A percentile compares a stretch with the other conserved stretches of the same genome.
Evolutionary conservation across 2,113 vertebrate genomes (phyloP).

Genomic region (Ascaphus truei): DNA sequence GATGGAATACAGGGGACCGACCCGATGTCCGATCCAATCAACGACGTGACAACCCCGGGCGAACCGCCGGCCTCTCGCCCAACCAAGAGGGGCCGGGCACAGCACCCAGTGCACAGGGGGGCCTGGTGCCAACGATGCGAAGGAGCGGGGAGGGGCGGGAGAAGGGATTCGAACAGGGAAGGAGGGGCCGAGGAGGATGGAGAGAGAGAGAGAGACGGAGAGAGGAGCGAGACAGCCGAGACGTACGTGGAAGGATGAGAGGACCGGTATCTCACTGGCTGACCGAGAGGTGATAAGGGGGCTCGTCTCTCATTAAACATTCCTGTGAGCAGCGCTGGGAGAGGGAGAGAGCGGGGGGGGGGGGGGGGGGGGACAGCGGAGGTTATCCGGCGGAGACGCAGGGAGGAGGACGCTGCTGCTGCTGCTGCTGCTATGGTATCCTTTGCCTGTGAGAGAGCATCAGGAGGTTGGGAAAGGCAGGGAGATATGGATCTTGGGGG

Average conservation of each 20-base stretch:
- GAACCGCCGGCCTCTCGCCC: too few species aligned
- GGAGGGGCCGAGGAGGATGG: conserved; percentile 19
- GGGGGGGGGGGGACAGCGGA: conserved; percentile 19
- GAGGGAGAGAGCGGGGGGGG: conserved; percentile 2
- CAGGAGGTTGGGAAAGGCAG: background rate
- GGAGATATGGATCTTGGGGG: background rate
- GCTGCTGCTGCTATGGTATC: conserved; percentile 1
- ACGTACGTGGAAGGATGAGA: conserved; percentile 8
- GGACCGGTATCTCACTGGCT: conserved; percentile 5
- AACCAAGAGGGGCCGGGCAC: too few species aligned
- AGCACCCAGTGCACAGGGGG: too few species aligned
- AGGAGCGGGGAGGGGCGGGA: background rate
- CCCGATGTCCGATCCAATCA: too few species aligned
- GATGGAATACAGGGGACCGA: too few species aligned
- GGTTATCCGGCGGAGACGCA: conserved; percentile 16
- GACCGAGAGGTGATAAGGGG: conserved; percentile 24
- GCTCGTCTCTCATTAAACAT: conserved; percentile 28
- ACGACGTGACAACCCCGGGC: too few species aligned
- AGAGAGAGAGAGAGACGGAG: conserved; percentile 27
- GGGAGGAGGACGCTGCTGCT: background rate
- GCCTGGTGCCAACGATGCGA: conserved; percentile 1
- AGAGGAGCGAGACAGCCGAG: conserved; percentile 7
- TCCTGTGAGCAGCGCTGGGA: conserved; percentile 18
- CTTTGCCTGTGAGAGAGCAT: conserved; percentile 6
- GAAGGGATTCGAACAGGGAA: conserved; percentile 22